Conservation (phyloP, 1,140 invertebrate species). For the Anagrus nilaparvatae region DNA sequence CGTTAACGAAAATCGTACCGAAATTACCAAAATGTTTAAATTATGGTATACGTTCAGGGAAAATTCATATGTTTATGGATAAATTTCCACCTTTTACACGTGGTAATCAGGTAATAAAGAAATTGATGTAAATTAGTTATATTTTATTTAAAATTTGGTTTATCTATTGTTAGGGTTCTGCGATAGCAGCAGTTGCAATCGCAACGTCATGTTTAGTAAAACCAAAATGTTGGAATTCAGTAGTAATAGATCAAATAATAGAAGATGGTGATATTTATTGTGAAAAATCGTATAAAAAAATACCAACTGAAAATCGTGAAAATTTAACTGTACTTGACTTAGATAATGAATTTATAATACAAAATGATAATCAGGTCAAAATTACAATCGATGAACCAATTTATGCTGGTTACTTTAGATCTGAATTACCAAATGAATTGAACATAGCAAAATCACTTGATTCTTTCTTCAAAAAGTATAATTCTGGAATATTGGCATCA, state of each 20-base stretch:
- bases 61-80: conserved; percentile 25
- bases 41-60: conserved; percentile 28
- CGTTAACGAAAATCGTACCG: conserved; percentile 27
- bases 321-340: conserved; percentile 24
- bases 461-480: conserved; percentile 28
- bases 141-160: neutral
- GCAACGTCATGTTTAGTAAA: conserved; percentile 29
- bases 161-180: conserved; percentile 21
- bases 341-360: conserved; percentile 21
- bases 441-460: conserved; percentile 30
- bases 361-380: conserved; percentile 22
- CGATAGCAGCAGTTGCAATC: conserved; percentile 33
- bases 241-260: conserved; percentile 33
- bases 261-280: conserved; percentile 36
- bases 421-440: conserved; percentile 24
- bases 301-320: conserved; percentile 23
- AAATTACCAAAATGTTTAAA: conserved; percentile 24
- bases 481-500: conserved; percentile 28
- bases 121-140: too few relatives aligned
- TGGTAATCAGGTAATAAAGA: conserved; percentile 35
- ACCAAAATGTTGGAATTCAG: conserved; percentile 30
- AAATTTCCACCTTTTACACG: conserved; percentile 34
- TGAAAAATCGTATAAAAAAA: conserved; percentile 27
- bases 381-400: conserved; percentile 28
- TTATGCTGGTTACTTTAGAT: conserved; percentile 31